Evolutionary conservation across 2,797 vertebrate species (phyloP), one percentile per base, ranked within the genome.

Genomic region (Buceros bicornis): DNA sequence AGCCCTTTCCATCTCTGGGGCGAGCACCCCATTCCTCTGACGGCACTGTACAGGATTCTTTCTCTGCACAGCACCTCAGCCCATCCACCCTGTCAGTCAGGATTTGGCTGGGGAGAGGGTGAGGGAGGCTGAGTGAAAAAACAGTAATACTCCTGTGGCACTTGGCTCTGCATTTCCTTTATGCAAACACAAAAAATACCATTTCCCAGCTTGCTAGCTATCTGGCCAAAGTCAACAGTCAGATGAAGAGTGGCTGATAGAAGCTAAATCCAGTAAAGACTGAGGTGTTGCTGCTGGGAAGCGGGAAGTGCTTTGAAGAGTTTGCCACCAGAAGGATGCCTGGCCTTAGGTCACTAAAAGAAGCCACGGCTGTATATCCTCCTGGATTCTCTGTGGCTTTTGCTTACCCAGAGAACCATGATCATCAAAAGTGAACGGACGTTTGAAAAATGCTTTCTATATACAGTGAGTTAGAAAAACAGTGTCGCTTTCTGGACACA

Each of bases 221-320:
- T 67, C 64, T 77, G 74, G 91, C 97, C 95, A 97, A 95, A 94
- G 90, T 90, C 94, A 97, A 94, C 83, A 90, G 51, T 1, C 87
- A 78, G 43, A 90, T 80, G 72, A 90, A 82, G 83, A 89, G 92
- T 2, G 1, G 57, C 42, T 0, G 28, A 87, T 87, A 92, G 91
- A 95, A 95, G 67, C 67, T 82, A 90, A 95, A 90, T 96, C 94
- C 88, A 93, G 94, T 83, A 97, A 97, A 95, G 88, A 91, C 64
- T 89, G 92, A 96, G 93, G 94, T 96, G 93, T 84, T 89, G 86
- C 93, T 93, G 64, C 64, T 89, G 86, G 40, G 71, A 71, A 92
- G 84, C 85, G 64, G 72, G 81, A 91, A 96, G 47, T 77, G 35
- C 86, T 95, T 94, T 95, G 90, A 96, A 94, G 72, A 78, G 22